Base-by-base conservation (phyloP, 2,888 invertebrate species). In the Lomographa bimaculata region DNA sequence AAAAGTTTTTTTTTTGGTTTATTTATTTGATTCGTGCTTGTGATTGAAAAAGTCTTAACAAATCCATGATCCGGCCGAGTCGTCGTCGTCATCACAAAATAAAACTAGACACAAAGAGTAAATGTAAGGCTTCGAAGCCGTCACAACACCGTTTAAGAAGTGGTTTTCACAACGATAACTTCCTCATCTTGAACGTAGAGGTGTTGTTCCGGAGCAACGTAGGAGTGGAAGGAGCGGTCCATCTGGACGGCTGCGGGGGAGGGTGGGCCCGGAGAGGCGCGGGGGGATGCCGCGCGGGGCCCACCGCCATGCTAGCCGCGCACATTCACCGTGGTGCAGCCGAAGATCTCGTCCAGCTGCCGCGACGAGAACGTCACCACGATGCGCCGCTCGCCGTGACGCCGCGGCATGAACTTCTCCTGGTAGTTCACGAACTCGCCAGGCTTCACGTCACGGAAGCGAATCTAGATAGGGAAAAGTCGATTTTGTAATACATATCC, bases 341-440 rank as follows among this genome's bases (percentile, higher is more conserved):
- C 93, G 56, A 86, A 86, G 66, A 93, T 90, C 73, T 93, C 93
- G 68, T 91, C 90, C 41, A 94, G 78, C 76, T 93, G 91, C 38
- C 91, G 87, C 17, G 93, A 93, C 35, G 91, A 91, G 81, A 94
- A 94, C 21, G 92, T 91, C 45, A 90, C 92, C 9, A 93, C 91
- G 50, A 93, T 87, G 60, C 90, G 91, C n/a, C 91, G 79, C 60
- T 91, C 90, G 3, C 93, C 93, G 26, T 83, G 74, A 32, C 91
- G 83, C 12, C 90, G 86, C 0, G 93, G 91, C 38, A 89, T 68
- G 61, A 93, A 91, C 56, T 84, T 89, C 66, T 93, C 92, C 54
- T 89, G 89, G 73, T 91, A 90, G 47, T 89, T 90, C 45, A 93
- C 91, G 57, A 90, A 81, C 73, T 93, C 93, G 25, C 91, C 91